A percentile compares a stretch with the other conserved stretches of the same genome.
phyloP scores from a whole-genome alignment of 2,797 vertebrate genomes.

The Sphaeramia orbicularis region DNA sequence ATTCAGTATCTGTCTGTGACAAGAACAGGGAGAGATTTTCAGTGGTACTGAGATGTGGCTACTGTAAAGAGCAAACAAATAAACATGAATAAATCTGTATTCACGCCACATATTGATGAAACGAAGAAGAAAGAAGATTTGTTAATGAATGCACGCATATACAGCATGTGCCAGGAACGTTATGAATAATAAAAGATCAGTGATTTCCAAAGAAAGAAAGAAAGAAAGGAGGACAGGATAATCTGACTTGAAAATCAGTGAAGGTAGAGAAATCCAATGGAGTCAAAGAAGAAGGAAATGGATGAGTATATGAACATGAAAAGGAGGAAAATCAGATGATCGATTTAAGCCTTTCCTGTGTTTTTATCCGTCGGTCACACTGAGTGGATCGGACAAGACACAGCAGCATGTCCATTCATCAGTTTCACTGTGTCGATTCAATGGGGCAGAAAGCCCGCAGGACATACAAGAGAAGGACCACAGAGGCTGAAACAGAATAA shows the following conservation, averaged over 20 bases:
- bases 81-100: slow-evolving; percentile 17
- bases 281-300: slow-evolving; percentile 26
- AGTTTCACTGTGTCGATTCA: slow-evolving; percentile 14
- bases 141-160: slow-evolving; percentile 41
- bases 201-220: slow-evolving; percentile 2
- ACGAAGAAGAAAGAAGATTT: too few species aligned
- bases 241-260: background rate
- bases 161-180: background rate
- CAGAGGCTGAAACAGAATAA: slow-evolving; percentile 5
- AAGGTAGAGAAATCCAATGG: background rate
- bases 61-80: background rate
- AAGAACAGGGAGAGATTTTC: background rate
- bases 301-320: slow-evolving; percentile 14
- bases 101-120: slow-evolving; percentile 15
- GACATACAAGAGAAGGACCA: slow-evolving; percentile 22
- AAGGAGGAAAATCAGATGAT: slow-evolving; percentile 30
- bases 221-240: too few species aligned
- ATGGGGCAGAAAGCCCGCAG: slow-evolving; percentile 27
- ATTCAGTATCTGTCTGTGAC: too few species aligned
- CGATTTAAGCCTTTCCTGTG: slow-evolving; percentile 4
- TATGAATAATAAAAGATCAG: slow-evolving; percentile 36
- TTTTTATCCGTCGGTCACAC: slow-evolving; percentile 10
- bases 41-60: slow-evolving; percentile 9
- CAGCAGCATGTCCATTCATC: slow-evolving; percentile 30
- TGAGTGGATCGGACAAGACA: slow-evolving; percentile 16